Percentiles rank a stretch among this genome's conserved stretches.
These are phyloP conservation scores for Oreortyx pictus DNA, from an alignment of 2,797 vertebrate genomes.

Conservation along the genomic window DNA sequence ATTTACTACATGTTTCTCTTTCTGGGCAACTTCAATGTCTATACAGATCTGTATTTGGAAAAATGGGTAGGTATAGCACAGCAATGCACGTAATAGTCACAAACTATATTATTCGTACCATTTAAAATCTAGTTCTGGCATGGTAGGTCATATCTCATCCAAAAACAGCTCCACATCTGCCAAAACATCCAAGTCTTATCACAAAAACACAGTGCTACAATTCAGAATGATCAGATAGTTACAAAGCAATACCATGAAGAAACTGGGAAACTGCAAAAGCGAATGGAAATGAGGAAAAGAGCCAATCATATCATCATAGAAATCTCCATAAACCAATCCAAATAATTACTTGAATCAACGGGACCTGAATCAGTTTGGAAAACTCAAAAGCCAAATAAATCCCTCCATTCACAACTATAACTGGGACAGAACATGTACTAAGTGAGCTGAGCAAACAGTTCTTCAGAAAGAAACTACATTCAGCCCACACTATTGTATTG, in stretches of 20 bases:
- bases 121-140: neutral
- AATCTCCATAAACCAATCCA: neutral
- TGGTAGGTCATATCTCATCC: neutral
- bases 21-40: slow-evolving; percentile 27
- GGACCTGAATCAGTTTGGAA: neutral
- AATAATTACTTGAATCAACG: neutral
- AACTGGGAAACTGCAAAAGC: neutral
- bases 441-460: neutral
- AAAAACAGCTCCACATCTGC: neutral
- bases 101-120: slow-evolving; percentile 19
- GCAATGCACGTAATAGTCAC: neutral
- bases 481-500: neutral
- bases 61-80: slow-evolving; percentile 2
- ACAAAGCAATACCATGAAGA: neutral
- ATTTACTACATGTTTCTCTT: slow-evolving; percentile 29
- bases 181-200: neutral
- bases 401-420: neutral
- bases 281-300: neutral
- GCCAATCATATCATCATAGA: neutral
- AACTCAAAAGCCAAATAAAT: slow-evolving; percentile 10
- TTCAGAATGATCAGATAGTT: neutral
- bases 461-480: neutral
- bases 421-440: neutral
- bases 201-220: neutral
- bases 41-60: slow-evolving; percentile 28